A percentile compares a stretch with the other conserved stretches of the same genome.
These are phyloP conservation scores for Hetaerina titia DNA, from an alignment of 2,888 invertebrate species.

Conservation along the genomic window DNA sequence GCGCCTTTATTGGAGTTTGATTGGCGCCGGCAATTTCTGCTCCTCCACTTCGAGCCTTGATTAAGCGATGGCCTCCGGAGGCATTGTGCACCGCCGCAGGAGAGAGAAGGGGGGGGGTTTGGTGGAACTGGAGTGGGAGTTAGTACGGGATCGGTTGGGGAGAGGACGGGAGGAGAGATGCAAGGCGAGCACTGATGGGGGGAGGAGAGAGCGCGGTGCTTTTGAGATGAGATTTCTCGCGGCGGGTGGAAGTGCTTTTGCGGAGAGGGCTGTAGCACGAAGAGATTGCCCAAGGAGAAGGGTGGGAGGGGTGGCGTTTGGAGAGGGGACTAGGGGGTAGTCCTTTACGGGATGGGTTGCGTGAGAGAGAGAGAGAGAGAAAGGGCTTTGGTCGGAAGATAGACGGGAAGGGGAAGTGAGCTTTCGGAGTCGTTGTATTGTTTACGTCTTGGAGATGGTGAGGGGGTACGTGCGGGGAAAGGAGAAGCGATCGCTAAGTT, in stretches of 20 bases:
- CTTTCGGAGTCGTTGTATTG: neutral
- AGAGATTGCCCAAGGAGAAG: too few species aligned
- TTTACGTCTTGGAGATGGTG: neutral
- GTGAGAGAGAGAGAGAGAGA: neutral
- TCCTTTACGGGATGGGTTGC: neutral
- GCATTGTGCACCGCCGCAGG: constrained; percentile 29
- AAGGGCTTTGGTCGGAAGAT: neutral
- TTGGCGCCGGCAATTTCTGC: constrained; percentile 39
- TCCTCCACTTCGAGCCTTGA: constrained; percentile 18
- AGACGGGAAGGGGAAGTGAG: neutral
- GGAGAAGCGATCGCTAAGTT: neutral
- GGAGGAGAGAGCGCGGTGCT: neutral
- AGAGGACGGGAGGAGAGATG: neutral
- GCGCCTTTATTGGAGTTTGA: constrained; percentile 35
- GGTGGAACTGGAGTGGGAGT: neutral
- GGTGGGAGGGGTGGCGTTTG: too few species aligned
- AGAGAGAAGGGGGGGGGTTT: neutral
- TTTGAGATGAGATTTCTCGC: constrained; percentile 18
- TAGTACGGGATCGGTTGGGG: too few species aligned
- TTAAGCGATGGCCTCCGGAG: constrained; percentile 32
- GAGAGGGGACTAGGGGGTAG: neutral
- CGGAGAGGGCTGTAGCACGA: neutral
- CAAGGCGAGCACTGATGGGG: neutral
- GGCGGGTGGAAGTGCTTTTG: neutral
- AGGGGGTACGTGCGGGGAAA: neutral